phyloP scores from a whole-genome alignment of 1,140 invertebrate genomes.

The Dendroctonus ponderosae region DNA sequence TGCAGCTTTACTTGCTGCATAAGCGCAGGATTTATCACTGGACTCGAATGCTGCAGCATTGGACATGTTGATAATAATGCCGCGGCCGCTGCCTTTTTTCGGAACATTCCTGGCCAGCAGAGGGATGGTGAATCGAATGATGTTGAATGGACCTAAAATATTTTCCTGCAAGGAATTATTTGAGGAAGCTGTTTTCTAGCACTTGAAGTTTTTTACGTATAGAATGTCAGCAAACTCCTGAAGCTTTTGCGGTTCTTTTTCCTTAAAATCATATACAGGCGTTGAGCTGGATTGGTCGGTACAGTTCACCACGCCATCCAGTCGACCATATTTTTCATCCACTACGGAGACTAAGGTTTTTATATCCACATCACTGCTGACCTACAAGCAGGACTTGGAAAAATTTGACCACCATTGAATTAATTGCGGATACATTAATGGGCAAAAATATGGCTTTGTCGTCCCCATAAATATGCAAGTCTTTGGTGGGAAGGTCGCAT shows the following conservation, averaged over 20 bases:
- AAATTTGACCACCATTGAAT: not conserved
- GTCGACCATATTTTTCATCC: slow-evolving; percentile 20
- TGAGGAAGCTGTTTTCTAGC: not conserved
- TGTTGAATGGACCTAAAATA: slow-evolving; percentile 17
- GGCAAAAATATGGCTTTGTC: slow-evolving; percentile 30
- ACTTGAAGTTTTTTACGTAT: slow-evolving; percentile 6
- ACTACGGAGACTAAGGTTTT: slow-evolving; percentile 10
- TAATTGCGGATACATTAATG: slow-evolving; percentile 6
- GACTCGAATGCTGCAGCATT: slow-evolving; percentile 14
- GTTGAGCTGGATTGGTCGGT: slow-evolving; percentile 4
- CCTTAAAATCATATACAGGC: slow-evolving; percentile 8
- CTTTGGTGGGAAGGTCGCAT: slow-evolving; percentile 18
- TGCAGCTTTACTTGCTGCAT: slow-evolving; percentile 29
- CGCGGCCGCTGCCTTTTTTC: slow-evolving; percentile 18
- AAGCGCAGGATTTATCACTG: slow-evolving; percentile 6
- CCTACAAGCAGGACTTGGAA: not conserved
- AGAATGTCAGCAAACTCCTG: slow-evolving; percentile 16
- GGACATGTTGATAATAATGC: slow-evolving; percentile 29
- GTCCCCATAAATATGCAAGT: slow-evolving; percentile 25
- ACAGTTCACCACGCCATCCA: slow-evolving; percentile 27
- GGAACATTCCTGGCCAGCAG: slow-evolving; percentile 9
- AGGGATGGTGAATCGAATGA: slow-evolving; percentile 11
- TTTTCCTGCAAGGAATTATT: slow-evolving; percentile 21
- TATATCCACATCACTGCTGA: slow-evolving; percentile 11
- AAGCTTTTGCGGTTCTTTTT: slow-evolving; percentile 2